Evolutionary conservation across 2,113 vertebrate species (phyloP).

Genomic region (human (Homo sapiens)): GRCh38 chr9:14369001-14369500

Average conservation of each 20-base stretch:
- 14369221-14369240: neutral
- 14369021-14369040: neutral
- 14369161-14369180: neutral
- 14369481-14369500: neutral
- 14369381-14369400: neutral
- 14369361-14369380: neutral
- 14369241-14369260: neutral
- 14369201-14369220: neutral
- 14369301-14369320: neutral
- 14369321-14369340: neutral
- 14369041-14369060: neutral
- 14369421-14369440: neutral
- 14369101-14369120: neutral
- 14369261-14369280: neutral
- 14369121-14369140: neutral
- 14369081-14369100: neutral
- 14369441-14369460: neutral
- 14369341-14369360: neutral
- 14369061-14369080: slow-evolving; percentile 17
- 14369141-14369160: neutral
- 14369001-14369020: neutral
- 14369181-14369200: neutral
- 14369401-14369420: neutral
- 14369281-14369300: neutral
- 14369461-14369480: neutral